These are phyloP conservation scores for Tridacna crocea DNA, from an alignment of 2,888 invertebrate genomes.

Conservation along the genomic window DNA sequence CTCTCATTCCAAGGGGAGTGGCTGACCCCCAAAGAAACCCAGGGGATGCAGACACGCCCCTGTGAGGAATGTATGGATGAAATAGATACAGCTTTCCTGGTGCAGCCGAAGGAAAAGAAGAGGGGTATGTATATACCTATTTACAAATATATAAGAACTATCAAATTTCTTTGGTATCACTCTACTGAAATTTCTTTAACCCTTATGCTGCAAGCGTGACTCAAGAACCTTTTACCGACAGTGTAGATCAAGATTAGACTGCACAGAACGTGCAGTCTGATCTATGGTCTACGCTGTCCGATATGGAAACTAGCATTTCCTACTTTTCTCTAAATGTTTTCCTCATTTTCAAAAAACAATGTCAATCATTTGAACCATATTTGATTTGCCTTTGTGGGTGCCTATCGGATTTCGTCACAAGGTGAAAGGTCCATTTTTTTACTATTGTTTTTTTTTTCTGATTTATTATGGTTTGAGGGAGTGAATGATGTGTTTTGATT, in stretches of 20 bases:
- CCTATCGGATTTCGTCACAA: too few relatives aligned
- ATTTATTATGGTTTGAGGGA: too few relatives aligned
- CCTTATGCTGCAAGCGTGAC: neutral
- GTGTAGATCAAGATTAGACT: too few relatives aligned
- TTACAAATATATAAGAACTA: neutral
- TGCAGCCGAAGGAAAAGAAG: slow-evolving; percentile 82
- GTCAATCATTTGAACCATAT: too few relatives aligned
- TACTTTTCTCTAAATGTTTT: too few relatives aligned
- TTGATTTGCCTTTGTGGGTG: too few relatives aligned
- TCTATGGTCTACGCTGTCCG: too few relatives aligned
- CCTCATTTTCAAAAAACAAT: too few relatives aligned
- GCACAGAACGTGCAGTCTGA: too few relatives aligned
- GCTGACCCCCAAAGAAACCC: slow-evolving; percentile 82
- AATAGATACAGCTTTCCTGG: slow-evolving; percentile 77
- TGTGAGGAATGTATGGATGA: slow-evolving; percentile 78
- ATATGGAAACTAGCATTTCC: neutral
- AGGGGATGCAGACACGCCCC: slow-evolving; percentile 66
- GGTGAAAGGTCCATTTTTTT: too few relatives aligned
- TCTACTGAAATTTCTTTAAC: neutral
- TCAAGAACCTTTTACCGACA: neutral
- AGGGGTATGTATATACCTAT: slow-evolving; percentile 68
- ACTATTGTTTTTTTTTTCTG: too few relatives aligned
- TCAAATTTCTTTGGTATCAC: neutral
- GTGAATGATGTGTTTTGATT: too few relatives aligned
- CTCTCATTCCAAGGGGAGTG: slow-evolving; percentile 82